Evolutionary conservation across 2,113 vertebrate genomes (phyloP).

Genomic region (Anoura caudifer): DNA sequence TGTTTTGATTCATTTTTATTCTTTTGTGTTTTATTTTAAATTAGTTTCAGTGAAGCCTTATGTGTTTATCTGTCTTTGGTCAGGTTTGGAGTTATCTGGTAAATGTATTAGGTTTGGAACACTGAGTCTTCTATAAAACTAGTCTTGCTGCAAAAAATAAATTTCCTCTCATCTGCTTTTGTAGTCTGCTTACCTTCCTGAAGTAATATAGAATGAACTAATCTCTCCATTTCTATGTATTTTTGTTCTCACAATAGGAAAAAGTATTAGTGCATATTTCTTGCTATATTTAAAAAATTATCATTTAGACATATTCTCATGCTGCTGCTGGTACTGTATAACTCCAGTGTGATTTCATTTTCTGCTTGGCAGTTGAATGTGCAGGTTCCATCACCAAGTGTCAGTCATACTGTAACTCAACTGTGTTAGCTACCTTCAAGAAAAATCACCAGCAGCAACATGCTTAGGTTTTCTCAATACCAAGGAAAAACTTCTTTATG

Average conservation of each 20-base stretch:
- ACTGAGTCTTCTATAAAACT: constrained; percentile 7
- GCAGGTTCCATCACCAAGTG: constrained; percentile 1
- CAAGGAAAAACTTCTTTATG: background rate
- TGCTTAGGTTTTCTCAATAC: background rate
- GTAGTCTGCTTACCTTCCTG: constrained; percentile 46
- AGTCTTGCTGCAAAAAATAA: constrained; percentile 42
- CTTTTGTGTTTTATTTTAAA: constrained; percentile 49
- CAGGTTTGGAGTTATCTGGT: background rate
- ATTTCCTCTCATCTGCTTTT: constrained; percentile 40
- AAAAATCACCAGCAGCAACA: background rate
- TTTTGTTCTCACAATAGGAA: constrained; percentile 54
- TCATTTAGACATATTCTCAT: constrained; percentile 12
- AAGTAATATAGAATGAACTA: constrained; percentile 27
- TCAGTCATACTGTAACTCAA: background rate
- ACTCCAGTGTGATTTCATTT: constrained; percentile 43
- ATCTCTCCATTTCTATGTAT: background rate
- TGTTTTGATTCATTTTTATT: constrained; percentile 36
- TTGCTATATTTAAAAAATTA: constrained; percentile 36
- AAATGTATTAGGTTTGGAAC: constrained; percentile 33
- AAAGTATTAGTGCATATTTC: constrained; percentile 53
- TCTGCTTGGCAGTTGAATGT: constrained; percentile 48
- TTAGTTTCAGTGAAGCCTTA: constrained; percentile 1
- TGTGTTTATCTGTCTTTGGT: constrained; percentile 51
- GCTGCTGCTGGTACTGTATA: background rate
- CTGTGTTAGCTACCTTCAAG: background rate